Base-by-base conservation (phyloP, 2,113 vertebrate genomes). In the Actenoides hombroni region DNA sequence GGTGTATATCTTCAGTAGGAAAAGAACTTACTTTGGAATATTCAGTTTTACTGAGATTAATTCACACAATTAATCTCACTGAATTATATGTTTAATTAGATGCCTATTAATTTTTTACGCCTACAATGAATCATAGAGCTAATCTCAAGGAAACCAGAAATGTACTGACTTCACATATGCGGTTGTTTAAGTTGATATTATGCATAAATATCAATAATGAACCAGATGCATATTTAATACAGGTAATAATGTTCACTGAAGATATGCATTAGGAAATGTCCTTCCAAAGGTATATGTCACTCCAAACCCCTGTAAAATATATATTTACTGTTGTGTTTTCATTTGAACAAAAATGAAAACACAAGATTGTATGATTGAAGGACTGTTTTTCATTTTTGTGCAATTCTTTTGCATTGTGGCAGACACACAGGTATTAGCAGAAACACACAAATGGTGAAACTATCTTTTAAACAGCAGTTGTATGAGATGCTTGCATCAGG, bases 11-110 rank as follows among this genome's bases (percentile, higher is more conserved):
- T 86, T 92, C 80, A 64, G 33, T 10, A 31, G 37, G 28, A 64
- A 85, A 95, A 92, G 70, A 59, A 48, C 88, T 94, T 95, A 64
- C 40, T 87, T 77, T 81, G 60, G 64, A n/a, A 88, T 68, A 67
- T 57, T 94, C 75, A 67, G n/a, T 97, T 96, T 93, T 94, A 91
- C 35, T 86, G 73, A 92, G 86, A 95, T 95, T 92, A 97, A 97
- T 97, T 91, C 67, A 20, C 42, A 86, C 18, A 91, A 95, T 96
- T 97, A 95, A 93, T 95, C 83, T 97, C 80, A 82, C 65, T 94
- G 82, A 97, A 95, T 95, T 94, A 96, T 93, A 83, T 75, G 78
- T 94, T 96, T 97, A 96, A 97, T 97, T 97, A 97, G 49, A 92
- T 94, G 35, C 39, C 29, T 88, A 85, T 97, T 96, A 97, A 92